Conservation (phyloP, 2,113 vertebrate species). For the Spea multiplicata region DNA sequence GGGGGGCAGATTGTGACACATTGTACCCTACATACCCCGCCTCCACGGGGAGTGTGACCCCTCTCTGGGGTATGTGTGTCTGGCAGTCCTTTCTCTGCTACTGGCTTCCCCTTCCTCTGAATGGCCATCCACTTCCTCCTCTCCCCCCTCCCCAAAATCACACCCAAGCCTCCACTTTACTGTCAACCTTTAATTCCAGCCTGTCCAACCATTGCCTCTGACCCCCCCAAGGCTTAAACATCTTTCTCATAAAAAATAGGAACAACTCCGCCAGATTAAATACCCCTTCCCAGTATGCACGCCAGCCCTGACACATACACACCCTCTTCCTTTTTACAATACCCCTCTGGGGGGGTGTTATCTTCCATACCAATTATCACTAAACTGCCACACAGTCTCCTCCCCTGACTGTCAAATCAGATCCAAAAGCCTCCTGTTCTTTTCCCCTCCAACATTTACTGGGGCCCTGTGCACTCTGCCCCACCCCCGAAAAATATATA, state of each 20-base stretch:
- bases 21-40: neutral
- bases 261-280: neutral
- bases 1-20: constrained; percentile 6
- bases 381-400: neutral
- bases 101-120: constrained; percentile 20
- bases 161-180: neutral
- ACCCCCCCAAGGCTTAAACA: neutral
- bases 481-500: neutral
- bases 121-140: constrained; percentile 16
- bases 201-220: neutral
- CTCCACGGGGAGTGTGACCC: neutral
- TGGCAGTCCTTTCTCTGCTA: constrained; percentile 10
- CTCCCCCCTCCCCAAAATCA: neutral
- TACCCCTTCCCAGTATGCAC: neutral
- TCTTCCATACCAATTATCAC: neutral
- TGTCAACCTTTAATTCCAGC: neutral
- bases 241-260: neutral
- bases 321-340: neutral
- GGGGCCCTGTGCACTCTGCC: too few species aligned
- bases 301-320: neutral
- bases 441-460: neutral
- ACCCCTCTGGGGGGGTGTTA: neutral
- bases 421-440: neutral
- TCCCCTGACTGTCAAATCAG: neutral
- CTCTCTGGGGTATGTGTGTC: neutral